Evolutionary conservation across 2,113 vertebrate species (phyloP).

Genomic region (Corythaeola cristata): DNA sequence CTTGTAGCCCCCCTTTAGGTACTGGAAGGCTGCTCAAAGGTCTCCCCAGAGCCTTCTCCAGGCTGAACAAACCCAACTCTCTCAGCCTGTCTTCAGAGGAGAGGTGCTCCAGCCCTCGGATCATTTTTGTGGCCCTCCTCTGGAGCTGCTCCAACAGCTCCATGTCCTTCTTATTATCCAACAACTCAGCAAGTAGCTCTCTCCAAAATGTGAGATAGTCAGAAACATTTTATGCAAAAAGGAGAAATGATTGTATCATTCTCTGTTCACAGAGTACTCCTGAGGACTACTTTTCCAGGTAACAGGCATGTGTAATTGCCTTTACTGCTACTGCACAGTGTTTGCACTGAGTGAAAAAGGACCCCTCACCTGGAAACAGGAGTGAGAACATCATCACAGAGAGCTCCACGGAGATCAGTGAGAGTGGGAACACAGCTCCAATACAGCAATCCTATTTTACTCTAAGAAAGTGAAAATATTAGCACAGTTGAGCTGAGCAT

Average conservation of each 20-base stretch:
- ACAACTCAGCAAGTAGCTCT: not conserved
- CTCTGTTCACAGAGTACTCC: not conserved
- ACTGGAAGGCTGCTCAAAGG: too few species aligned
- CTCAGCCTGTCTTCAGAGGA: too few species aligned
- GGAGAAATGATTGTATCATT: not conserved
- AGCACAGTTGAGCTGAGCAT: not conserved
- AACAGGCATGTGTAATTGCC: not conserved
- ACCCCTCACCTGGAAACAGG: not conserved
- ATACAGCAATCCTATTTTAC: rapidly evolving
- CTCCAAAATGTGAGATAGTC: not conserved
- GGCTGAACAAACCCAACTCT: too few species aligned
- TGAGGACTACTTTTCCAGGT: not conserved
- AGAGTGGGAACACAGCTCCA: not conserved
- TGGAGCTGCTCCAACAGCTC: too few species aligned
- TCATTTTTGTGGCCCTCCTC: too few species aligned
- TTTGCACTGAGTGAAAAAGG: not conserved
- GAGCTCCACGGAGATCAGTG: not conserved
- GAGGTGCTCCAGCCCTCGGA: too few species aligned
- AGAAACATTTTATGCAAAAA: not conserved
- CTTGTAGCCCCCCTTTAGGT: too few species aligned
- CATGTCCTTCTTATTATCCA: not conserved
- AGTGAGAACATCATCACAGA: not conserved
- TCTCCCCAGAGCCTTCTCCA: too few species aligned
- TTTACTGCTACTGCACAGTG: not conserved
- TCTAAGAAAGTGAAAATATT: not conserved